phyloP scores from a whole-genome alignment of 2,797 vertebrate species.

The Chelon auratus region DNA sequence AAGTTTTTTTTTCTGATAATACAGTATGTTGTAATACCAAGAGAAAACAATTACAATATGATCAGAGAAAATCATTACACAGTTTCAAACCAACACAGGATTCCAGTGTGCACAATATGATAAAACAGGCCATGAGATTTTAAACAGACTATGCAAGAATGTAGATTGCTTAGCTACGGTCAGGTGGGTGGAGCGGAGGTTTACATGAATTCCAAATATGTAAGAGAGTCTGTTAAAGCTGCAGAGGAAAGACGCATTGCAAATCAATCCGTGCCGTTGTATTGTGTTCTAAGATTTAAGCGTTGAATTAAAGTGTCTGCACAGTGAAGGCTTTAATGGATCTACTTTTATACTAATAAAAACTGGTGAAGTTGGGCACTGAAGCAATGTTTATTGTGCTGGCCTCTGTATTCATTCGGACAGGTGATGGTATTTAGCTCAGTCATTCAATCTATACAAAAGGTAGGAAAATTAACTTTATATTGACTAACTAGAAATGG shows the following conservation, averaged over 20 bases:
- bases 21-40: neutral
- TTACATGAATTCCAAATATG: neutral
- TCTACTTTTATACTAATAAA: no score
- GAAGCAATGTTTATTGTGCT: no score
- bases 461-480: no score
- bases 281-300: neutral
- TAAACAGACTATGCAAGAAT: neutral
- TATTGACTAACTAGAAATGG: no score
- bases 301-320: neutral
- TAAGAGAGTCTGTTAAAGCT: neutral
- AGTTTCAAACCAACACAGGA: neutral
- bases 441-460: no score
- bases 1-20: slow-evolving; percentile 1
- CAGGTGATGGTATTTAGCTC: no score
- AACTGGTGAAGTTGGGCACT: no score
- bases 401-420: no score
- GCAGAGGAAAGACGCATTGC: neutral
- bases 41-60: neutral
- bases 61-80: neutral
- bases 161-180: neutral
- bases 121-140: slow-evolving; percentile 12
- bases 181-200: neutral
- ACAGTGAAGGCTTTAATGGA: neutral
- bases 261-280: neutral
- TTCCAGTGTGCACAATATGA: neutral